Percentiles rank a stretch among this genome's conserved stretches.
Conservation (phyloP, 1,140 invertebrate species). For the Druon quercuslanigerum region DNA sequence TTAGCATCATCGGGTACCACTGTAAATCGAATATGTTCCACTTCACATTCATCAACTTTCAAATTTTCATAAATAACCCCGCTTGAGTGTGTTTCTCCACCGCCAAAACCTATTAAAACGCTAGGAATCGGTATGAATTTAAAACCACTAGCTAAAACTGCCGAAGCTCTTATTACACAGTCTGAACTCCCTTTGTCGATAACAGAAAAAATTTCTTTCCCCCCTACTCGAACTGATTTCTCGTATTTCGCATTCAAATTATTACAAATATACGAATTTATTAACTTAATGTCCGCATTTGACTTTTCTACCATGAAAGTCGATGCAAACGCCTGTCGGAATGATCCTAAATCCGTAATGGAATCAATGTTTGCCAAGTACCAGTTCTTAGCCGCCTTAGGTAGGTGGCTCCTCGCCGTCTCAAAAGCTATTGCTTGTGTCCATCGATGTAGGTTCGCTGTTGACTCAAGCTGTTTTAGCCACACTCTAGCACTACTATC, state of each 20-base stretch:
- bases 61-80: too few species aligned
- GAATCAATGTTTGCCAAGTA: conserved; percentile 24
- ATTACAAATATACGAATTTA: neutral
- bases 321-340: conserved; percentile 4
- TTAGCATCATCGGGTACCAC: too few species aligned
- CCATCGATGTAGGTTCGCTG: conserved; percentile 34
- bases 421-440: conserved; percentile 11
- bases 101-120: too few species aligned
- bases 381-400: conserved; percentile 32
- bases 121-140: too few species aligned
- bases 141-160: too few species aligned
- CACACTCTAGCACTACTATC: conserved; percentile 32
- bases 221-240: neutral
- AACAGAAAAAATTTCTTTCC: neutral
- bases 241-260: neutral
- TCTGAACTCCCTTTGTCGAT: conserved; percentile 36
- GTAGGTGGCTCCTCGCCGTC: too few species aligned
- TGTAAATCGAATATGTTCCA: too few species aligned
- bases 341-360: neutral
- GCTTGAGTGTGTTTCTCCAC: too few species aligned
- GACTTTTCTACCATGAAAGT: conserved; percentile 27
- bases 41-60: too few species aligned
- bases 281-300: conserved; percentile 13
- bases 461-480: conserved; percentile 29
- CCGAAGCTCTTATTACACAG: conserved; percentile 29